Base-by-base conservation (phyloP, 2,888 invertebrate species). In the Muschampia plurimacula region DNA sequence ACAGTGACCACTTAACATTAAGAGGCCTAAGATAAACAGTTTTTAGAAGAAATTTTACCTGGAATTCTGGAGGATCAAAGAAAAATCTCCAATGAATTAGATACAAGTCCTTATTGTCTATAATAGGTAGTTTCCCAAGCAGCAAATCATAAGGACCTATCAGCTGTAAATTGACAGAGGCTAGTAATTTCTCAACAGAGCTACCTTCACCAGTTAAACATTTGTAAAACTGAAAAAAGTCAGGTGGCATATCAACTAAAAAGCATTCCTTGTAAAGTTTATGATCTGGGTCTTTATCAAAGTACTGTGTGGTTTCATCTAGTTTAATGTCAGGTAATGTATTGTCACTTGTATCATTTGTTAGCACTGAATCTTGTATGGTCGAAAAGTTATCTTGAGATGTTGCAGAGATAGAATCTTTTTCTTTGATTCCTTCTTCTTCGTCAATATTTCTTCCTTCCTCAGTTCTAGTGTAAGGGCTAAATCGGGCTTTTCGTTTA, bases 1-100 rank as follows among this genome's bases (percentile, higher is more conserved):
- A 36, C 36, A 36, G 36, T 4, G 5, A 36, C 36, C 6, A 36
- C 4, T 36, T 36, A 36, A 36, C 36, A 36, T 32, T 32, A 32
- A 32, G 32, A 32, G 36, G 36, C 36, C 6, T 6, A 36, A 36
- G 4, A 6, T 4, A 36, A 4, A 5, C 36, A 36, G 36, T 36
- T 36, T 36, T 36, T 36, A 36, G 4, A 36, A 36, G 36, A 36
- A 22, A 41, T 77, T 76, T 78, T 86, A 96, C 96, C 92, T 98
- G 97, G 88, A 99, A 97, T 90, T 99, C 99, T 10, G 99, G 99
- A 10, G 98, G 98, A 93, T 99, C 99, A 88, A 97, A 98, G 86
- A 96, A 98, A 89, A 97, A 99, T 79, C 99, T 95, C 97, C 98
- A 98, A 86, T 99, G 98, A 10, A 96, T 90, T 65, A 98, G 94